Evolutionary conservation across 2,888 invertebrate genomes (phyloP), one percentile per base, ranked within the genome.

Genomic region (Heliothis peltigera): DNA sequence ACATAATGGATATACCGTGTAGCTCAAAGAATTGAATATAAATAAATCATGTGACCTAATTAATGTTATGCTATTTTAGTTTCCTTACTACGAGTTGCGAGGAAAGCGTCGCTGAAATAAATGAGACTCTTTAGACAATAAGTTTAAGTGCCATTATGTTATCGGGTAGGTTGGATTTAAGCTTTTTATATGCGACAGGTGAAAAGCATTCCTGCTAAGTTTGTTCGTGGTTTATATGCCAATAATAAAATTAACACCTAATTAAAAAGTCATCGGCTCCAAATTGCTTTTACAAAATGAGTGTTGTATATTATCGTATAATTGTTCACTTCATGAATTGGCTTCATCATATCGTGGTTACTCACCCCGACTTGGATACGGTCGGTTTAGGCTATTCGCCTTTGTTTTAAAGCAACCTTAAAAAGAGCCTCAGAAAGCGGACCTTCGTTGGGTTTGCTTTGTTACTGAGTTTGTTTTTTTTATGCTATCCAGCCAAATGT

Each of bases 1-100:
- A 94, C 89, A 93, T 93, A 93, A 88, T 87, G 88, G 82, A 87
- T 87, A 89, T 86, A 86, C 83, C 86, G 83, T 90, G 90, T 94
- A 93, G 94, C 92, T 94, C 92, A 93, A 94, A 82, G 87, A 86
- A 86, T 88, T 85, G 74, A 81, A 82, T 80, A 88, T 84, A 80
- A 91, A 90, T 89, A 91, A 89, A 92, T 81, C 83, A 91, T 89
- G 89, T 89, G 90, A 91, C 87, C 82, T 80, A 87, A 65, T 49
- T 52, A 15, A 12, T 12, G 48, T 44, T 22, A 46, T 32, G 19
- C 65, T 60, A 51, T 70, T 52, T 62, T 39, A 10, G 17, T 47
- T 63, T 44, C 21, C 43, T 58, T 19, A 19, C 17, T 52, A 8
- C 19, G 2, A 0, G 10, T 8, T 35, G 5, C 22, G 2, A 3